A percentile compares a stretch with the other conserved stretches of the same genome.
Conservation (phyloP, 2,797 vertebrate genomes). For the Enteromius paludinosus region DNA sequence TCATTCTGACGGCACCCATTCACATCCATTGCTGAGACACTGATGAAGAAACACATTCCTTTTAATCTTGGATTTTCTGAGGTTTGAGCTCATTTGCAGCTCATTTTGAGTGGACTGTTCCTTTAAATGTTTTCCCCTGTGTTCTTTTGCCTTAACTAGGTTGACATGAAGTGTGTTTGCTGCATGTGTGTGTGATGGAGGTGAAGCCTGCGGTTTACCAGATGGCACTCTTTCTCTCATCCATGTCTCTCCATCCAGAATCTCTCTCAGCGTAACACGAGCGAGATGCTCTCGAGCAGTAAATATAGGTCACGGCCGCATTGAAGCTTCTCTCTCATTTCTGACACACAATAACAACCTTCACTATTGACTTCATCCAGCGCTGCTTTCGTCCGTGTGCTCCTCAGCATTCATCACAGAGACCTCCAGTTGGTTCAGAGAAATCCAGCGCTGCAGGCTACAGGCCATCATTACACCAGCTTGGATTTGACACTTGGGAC, state of each 20-base stretch:
- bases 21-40: background rate
- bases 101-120: background rate
- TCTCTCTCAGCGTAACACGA: constrained; percentile 4
- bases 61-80: background rate
- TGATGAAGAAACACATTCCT: background rate
- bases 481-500: background rate
- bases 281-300: background rate
- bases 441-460: background rate
- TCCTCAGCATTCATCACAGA: background rate
- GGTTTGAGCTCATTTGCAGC: background rate
- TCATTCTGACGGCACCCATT: constrained; percentile 2
- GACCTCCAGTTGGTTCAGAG: background rate
- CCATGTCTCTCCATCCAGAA: background rate
- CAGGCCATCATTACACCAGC: background rate
- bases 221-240: background rate
- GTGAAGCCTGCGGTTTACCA: background rate
- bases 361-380: constrained; percentile 22
- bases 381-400: background rate
- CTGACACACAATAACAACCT: constrained; percentile 19
- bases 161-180: background rate
- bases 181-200: background rate
- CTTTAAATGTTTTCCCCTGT: background rate
- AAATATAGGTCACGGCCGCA: constrained; percentile 32
- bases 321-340: constrained; percentile 17
- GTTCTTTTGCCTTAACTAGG: background rate